Evolutionary conservation across 2,888 invertebrate species (phyloP), one percentile per base, ranked within the genome.

Genomic region (Ariolimax columbianus): DNA sequence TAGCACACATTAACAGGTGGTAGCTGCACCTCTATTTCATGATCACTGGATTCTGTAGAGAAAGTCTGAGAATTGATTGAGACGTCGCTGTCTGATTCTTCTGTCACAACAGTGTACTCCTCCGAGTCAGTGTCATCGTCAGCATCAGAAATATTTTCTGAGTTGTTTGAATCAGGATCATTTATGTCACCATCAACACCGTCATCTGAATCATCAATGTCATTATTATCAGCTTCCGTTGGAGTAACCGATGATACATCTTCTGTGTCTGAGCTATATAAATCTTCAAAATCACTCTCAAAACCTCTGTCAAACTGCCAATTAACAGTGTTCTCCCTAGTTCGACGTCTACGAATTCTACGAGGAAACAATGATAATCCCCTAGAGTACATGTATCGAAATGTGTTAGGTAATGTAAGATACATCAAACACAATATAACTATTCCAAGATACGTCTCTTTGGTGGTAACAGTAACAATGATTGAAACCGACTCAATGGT

Each of bases 11-110:
- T 77, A 0, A 85, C 51, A 14, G 87, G 72, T 17, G 91, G 91
- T 47, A 91, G 87, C 80, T 91, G 89, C 63, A 92, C 90, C 78
- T 92, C 91, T 73, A 92, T 91, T 70, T 92, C 92, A 85, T 87
- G 84, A 36, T 88, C 88, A 72, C 87, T 88, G 9, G 88, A 87
- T 77, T 87, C 87, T 38, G 88, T 87, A 11, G 89, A 87, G 73
- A 88, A 89, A 23, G 89, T 88, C 63, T 88, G 89, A 6, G 89
- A 89, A 72, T 89, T 86, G 19, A 87, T 77, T 2, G 89, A 89
- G 7, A 82, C 87, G 59, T 89, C 89, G 66, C 86, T 87, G 51
- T 87, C 85, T 43, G 82, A 77, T 38, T 85, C 82, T 43, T 85
- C 85, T 19, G 82, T 77, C 40, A 77, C 77, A 23, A 85, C 72